Evolutionary conservation across 1,140 invertebrate species (phyloP).

Genomic region (Drosophila serrata): DNA sequence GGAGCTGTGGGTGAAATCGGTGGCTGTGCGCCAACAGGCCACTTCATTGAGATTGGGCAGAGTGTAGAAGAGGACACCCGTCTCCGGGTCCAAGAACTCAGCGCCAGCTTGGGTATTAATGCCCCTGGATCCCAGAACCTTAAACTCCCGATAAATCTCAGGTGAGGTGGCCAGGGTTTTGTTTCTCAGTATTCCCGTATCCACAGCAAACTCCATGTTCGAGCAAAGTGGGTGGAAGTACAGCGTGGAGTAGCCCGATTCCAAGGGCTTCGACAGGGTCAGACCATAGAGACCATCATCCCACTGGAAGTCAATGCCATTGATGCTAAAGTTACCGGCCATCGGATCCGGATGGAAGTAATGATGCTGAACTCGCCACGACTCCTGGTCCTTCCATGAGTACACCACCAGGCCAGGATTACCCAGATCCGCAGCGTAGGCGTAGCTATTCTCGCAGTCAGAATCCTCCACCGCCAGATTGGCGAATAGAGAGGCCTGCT

Average conservation of each 20-base stretch:
- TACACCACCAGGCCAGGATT: slow-evolving; percentile 89
- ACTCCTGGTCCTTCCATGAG: slow-evolving; percentile 88
- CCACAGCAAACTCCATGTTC: slow-evolving; percentile 90
- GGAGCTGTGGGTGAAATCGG: slow-evolving; percentile 88
- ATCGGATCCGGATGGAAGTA: slow-evolving; percentile 90
- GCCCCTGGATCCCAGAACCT: slow-evolving; percentile 89
- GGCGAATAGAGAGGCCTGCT: slow-evolving; percentile 90
- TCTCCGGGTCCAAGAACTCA: slow-evolving; percentile 90
- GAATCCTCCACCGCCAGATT: slow-evolving; percentile 91
- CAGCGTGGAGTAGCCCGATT: slow-evolving; percentile 89
- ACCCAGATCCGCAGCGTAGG: slow-evolving; percentile 89
- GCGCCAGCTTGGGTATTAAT: slow-evolving; percentile 90
- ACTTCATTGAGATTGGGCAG: slow-evolving; percentile 91
- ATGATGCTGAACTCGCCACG: slow-evolving; percentile 90
- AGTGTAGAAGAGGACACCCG: slow-evolving; percentile 91
- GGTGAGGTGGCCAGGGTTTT: slow-evolving; percentile 86
- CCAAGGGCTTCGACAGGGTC: slow-evolving; percentile 87
- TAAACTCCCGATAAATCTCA: slow-evolving; percentile 88
- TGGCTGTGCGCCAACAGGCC: slow-evolving; percentile 91
- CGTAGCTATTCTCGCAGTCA: slow-evolving; percentile 89
- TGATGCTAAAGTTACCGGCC: slow-evolving; percentile 90
- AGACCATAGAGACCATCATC: slow-evolving; percentile 91
- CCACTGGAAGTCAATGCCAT: slow-evolving; percentile 91
- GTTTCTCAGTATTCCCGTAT: slow-evolving; percentile 89
- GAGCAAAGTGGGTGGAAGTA: slow-evolving; percentile 93